Percentiles rank a stretch among this genome's conserved stretches.
These are phyloP conservation scores for Eulithis prunata DNA, from an alignment of 2,888 invertebrate species.

Conservation along the genomic window DNA sequence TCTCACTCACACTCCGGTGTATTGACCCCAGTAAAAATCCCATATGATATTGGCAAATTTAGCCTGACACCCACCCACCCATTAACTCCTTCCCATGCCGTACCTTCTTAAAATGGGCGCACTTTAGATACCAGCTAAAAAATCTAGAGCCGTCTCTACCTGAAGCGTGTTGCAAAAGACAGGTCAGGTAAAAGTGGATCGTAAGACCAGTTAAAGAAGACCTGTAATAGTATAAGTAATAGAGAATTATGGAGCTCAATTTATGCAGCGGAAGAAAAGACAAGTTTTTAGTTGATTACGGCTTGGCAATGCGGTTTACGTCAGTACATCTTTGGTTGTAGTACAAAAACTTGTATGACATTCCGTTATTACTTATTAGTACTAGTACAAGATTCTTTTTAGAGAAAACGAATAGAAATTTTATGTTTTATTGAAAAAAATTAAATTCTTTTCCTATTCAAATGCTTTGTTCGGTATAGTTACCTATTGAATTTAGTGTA, in stretches of 20 bases:
- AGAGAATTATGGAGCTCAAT: slow-evolving; percentile 45
- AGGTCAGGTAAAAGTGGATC: slow-evolving; percentile 24
- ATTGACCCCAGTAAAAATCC: slow-evolving; percentile 65
- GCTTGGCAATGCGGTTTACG: slow-evolving; percentile 40
- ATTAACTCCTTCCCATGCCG: not conserved
- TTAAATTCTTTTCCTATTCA: too few species aligned
- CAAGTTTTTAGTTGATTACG: slow-evolving; percentile 53
- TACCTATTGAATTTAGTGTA: too few species aligned
- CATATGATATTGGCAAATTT: slow-evolving; percentile 38
- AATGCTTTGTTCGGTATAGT: too few species aligned
- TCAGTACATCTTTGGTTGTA: slow-evolving; percentile 10
- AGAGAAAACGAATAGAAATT: too few species aligned
- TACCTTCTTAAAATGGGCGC: slow-evolving; percentile 34
- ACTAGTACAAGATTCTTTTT: too few species aligned
- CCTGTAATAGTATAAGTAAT: slow-evolving; percentile 41
- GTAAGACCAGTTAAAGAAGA: slow-evolving; percentile 23
- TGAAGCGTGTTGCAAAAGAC: not conserved
- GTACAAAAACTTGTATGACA: slow-evolving; percentile 8
- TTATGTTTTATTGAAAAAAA: too few species aligned
- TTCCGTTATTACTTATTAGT: not conserved
- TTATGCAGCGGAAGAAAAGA: slow-evolving; percentile 48
- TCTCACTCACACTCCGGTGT: slow-evolving; percentile 70
- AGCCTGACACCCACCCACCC: slow-evolving; percentile 33
- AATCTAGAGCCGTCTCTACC: slow-evolving; percentile 8
- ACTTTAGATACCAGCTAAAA: slow-evolving; percentile 3